Evolutionary conservation across 2,888 invertebrate species (phyloP).

Genomic region (Cotesia congregata): DNA sequence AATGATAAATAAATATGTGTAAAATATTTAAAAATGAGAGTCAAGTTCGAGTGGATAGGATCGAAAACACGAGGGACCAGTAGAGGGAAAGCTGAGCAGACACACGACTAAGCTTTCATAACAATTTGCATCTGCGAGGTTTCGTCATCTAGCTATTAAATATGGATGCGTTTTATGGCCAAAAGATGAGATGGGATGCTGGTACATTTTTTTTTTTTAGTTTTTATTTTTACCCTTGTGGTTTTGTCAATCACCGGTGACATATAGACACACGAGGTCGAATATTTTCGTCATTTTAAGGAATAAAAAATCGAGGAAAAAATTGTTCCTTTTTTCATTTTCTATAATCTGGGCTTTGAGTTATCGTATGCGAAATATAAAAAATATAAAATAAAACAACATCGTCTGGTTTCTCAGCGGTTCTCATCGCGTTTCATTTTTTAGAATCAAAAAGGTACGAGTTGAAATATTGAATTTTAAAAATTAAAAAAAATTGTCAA

Average conservation of each 20-base stretch:
- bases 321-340: conserved; percentile 15
- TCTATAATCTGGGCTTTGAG: neutral
- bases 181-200: conserved; percentile 45
- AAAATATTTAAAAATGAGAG: neutral
- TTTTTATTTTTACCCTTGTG: conserved; percentile 34
- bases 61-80: conserved; percentile 24
- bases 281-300: conserved; percentile 17
- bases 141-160: conserved; percentile 61
- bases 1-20: neutral
- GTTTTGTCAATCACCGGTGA: conserved; percentile 47
- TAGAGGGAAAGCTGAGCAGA: conserved; percentile 25
- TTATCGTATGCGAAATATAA: conserved; percentile 16
- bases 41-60: neutral
- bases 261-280: conserved; percentile 31
- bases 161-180: conserved; percentile 63
- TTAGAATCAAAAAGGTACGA: too few species aligned
- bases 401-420: conserved; percentile 48
- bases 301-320: conserved; percentile 4
- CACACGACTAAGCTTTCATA: conserved; percentile 66
- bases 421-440: conserved; percentile 13
- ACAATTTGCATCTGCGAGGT: conserved; percentile 66
- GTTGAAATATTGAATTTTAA: too few species aligned
- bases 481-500: too few species aligned
- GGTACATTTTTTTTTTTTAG: conserved; percentile 26
- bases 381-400: conserved; percentile 4